Percentiles rank a stretch among this genome's conserved stretches.
Conservation (phyloP, 2,797 vertebrate genomes). For the Sebastes jordani region DNA sequence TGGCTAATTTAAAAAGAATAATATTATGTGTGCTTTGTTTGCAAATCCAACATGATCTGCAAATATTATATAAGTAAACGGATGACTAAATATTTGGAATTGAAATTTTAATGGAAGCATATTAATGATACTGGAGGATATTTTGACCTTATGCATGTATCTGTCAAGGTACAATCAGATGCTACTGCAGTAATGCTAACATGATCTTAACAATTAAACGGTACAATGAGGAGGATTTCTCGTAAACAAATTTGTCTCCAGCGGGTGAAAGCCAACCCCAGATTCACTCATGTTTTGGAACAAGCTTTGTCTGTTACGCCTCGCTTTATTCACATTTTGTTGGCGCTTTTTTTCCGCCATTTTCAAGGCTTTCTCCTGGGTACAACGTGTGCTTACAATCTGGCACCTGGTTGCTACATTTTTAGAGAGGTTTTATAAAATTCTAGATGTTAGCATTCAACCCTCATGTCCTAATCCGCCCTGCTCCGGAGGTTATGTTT, state of each 20-base stretch:
- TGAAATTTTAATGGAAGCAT: background rate
- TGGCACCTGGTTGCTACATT: too few relatives aligned
- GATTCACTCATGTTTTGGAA: background rate
- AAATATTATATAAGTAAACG: background rate
- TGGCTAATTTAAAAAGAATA: background rate
- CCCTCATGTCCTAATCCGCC: too few relatives aligned
- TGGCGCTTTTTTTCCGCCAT: too few relatives aligned
- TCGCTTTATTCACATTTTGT: too few relatives aligned
- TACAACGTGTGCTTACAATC: accelerated
- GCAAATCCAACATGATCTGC: background rate
- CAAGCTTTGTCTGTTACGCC: too few relatives aligned
- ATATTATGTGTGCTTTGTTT: background rate
- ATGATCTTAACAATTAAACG: background rate
- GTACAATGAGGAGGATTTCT: background rate
- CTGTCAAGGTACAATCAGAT: background rate
- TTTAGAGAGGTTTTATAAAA: background rate
- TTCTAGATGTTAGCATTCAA: background rate
- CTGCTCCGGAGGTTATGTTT: too few relatives aligned
- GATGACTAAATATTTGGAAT: background rate
- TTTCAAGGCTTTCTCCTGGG: too few relatives aligned
- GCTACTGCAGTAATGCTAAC: background rate
- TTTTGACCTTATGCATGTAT: background rate
- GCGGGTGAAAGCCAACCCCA: too few relatives aligned
- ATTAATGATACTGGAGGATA: background rate
- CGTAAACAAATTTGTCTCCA: background rate